Base-by-base conservation (phyloP, 2,888 invertebrate genomes). In the Melolontha melolontha region DNA sequence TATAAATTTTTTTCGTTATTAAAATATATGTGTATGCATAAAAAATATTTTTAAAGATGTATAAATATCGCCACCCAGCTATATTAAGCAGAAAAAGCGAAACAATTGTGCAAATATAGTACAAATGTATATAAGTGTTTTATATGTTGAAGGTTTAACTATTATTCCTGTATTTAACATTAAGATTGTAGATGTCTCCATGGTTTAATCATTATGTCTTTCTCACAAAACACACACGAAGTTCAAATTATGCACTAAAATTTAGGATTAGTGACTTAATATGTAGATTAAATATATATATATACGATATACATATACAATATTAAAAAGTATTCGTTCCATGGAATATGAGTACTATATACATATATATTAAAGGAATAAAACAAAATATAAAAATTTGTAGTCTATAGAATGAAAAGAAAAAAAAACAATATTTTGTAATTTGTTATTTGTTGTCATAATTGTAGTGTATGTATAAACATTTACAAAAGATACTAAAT, bases 91-190 rank as follows among this genome's bases (percentile, higher is more conserved):
- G n/a, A n/a, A 42, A 57, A 44, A 40, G 14, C 27, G 27, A 29
- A 59, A 59, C 40, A 51, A 51, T 66, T 62, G 63, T 68, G 57
- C 68, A 69, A 66, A 69, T 51, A 69, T 39, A 66, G 65, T 62
- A 69, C 65, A 69, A 69, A 69, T 69, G 69, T 69, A 69, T 41
- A 69, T 69, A 69, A 69, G 51, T 69, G 69, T 69, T 69, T 69
- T 67, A 52, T 67, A 67, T 62, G 50, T 67, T 67, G 62, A 57
- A 14, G 51, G 57, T 51, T 65, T 59, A 64, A 66, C 49, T 49
- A 44, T 51, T 54, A 63, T 47, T 52, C 41, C 50, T 59, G 51
- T 59, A 51, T 54, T 42, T 55, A 65, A 62, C 50, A 7, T 65
- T 66, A 66, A 69, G 57, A 34, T 41, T 17, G 39, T 68, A 47